Conservation (phyloP, 1,140 invertebrate species). For the Papilio polytes region DNA sequence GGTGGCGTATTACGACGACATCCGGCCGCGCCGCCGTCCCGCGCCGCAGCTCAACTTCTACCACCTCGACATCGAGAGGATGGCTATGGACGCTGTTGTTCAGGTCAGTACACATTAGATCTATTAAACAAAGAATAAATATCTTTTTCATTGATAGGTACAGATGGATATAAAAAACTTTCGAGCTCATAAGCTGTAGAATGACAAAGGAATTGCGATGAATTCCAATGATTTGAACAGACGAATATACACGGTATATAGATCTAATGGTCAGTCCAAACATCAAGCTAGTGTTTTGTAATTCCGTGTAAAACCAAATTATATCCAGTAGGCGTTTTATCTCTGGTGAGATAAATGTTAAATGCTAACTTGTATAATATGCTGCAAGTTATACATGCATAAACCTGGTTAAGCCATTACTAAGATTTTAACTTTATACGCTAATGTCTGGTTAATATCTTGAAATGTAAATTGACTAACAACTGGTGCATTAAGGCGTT, state of each 20-base stretch:
- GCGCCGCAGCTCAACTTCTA: slow-evolving; percentile 87
- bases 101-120: slow-evolving; percentile 61
- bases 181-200: too few relatives aligned
- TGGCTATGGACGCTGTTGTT: slow-evolving; percentile 73
- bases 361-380: neutral
- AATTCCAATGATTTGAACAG: too few relatives aligned
- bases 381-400: neutral
- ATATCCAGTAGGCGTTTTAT: neutral
- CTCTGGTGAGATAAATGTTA: neutral
- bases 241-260: too few relatives aligned
- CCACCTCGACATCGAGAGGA: slow-evolving; percentile 76
- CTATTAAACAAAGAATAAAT: neutral
- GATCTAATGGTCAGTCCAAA: neutral
- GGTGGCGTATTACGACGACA: slow-evolving; percentile 80
- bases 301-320: neutral
- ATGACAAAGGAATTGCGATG: too few relatives aligned
- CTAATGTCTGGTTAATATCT: neutral
- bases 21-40: slow-evolving; percentile 73
- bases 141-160: too few relatives aligned
- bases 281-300: neutral
- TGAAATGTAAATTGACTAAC: neutral
- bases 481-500: neutral
- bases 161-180: too few relatives aligned
- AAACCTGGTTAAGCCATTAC: neutral
- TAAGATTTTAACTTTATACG: neutral